Base-by-base conservation (phyloP, 2,888 invertebrate species). In the Epiblema foenella region DNA sequence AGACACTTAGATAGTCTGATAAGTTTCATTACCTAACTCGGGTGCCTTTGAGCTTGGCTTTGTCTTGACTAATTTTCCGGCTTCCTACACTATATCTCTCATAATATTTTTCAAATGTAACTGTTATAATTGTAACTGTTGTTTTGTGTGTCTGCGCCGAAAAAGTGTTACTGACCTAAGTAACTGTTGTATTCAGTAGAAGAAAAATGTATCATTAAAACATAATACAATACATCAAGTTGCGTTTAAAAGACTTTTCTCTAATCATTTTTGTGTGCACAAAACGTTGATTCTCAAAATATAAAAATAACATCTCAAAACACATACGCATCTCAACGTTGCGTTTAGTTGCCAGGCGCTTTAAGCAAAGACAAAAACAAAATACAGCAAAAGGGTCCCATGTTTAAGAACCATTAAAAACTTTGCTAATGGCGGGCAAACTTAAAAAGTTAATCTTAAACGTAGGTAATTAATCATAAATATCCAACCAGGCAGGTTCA, bases 401-500 rank as follows among this genome's bases (percentile, higher is more conserved):
- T 20, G 51, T 52, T 37, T 18, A 20, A 57, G 5, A 33, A 18
- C 57, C 49, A 57, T 66, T 46, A 11, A 67, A 33, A 58, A 67
- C 17, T 37, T 58, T 46, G 29, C 10, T 29, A 39, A 68, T 12
- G 59, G 9, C 12, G 24, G 24, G 29, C 7, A 54, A 62, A 68
- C 46, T 56, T 62, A 15, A 60, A 8, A 42, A 68, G 42, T 60
- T 46, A 56, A 60, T 60, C 49, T 20, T 18, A 18, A 39, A 46
- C 17, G 46, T 56, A 54, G 29, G 46, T 68, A 68, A 68, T 68
- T 62, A 60, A 62, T 54, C 54, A 46, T 68, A 51, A 33, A 42
- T 24, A 46, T 29, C 29, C 24, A 64, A 24, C 17, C 24, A 20
- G 39, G 18, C 1, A 39, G 42, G 42, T n/a, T 20, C 20, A 20